A percentile compares a stretch with the other conserved stretches of the same genome.
Conservation (phyloP, 2,797 vertebrate genomes). For the Cygnus olor region DNA sequence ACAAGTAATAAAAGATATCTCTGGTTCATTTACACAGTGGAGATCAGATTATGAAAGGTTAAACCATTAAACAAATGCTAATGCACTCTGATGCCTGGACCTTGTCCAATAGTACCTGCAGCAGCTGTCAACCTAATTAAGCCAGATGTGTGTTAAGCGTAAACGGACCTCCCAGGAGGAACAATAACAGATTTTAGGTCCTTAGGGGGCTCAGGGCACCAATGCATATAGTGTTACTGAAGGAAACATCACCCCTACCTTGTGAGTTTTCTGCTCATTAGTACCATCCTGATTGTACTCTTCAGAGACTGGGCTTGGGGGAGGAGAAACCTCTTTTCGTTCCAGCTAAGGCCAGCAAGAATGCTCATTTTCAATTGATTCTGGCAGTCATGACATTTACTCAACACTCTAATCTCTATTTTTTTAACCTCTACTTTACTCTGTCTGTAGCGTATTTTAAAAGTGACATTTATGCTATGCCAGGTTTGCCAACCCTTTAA, state of each 20-base stretch:
- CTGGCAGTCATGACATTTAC: constrained; percentile 59
- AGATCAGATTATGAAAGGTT: constrained; percentile 79
- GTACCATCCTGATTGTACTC: constrained; percentile 63
- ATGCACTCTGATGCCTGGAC: constrained; percentile 75
- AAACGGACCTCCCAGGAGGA: constrained; percentile 82
- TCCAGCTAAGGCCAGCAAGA: constrained; percentile 49
- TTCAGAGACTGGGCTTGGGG: background rate
- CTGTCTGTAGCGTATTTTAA: constrained; percentile 56
- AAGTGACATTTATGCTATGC: constrained; percentile 72
- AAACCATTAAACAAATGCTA: constrained; percentile 80
- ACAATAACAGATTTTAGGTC: constrained; percentile 77
- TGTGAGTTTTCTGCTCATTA: constrained; percentile 67
- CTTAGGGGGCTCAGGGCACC: constrained; percentile 60
- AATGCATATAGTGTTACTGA: constrained; percentile 65
- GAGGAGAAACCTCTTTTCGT: constrained; percentile 38
- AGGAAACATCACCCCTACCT: constrained; percentile 69
- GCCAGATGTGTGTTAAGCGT: constrained; percentile 80
- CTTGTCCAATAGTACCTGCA: constrained; percentile 78
- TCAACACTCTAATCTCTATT: constrained; percentile 61
- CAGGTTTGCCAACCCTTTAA: constrained; percentile 66
- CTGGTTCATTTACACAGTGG: constrained; percentile 56
- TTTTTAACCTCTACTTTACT: constrained; percentile 63
- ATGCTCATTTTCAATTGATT: constrained; percentile 62
- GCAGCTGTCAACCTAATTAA: constrained; percentile 83
- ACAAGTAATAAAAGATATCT: constrained; percentile 76